A percentile compares a stretch with the other conserved stretches of the same genome.
phyloP scores from a whole-genome alignment of 2,797 vertebrate genomes.

The Sphenodon punctatus region DNA sequence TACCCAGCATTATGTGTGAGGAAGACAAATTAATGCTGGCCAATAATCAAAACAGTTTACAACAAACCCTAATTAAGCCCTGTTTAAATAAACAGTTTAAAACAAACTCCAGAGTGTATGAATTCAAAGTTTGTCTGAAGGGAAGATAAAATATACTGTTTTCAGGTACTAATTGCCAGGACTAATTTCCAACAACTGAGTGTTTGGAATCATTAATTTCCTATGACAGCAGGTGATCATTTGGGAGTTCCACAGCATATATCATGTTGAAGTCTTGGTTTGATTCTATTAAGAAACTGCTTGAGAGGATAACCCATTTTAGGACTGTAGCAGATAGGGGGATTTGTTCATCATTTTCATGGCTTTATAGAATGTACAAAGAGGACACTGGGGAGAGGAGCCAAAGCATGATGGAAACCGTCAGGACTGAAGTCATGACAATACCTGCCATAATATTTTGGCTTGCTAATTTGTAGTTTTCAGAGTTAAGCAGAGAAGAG shows the following conservation, averaged over 20 bases:
- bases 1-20: background rate
- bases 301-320: constrained; percentile 14
- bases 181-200: background rate
- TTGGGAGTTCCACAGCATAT: background rate
- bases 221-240: background rate
- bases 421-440: constrained; percentile 4
- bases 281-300: background rate
- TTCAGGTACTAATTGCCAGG: too few relatives aligned
- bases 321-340: constrained; percentile 6
- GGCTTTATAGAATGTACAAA: constrained; percentile 25
- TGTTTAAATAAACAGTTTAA: background rate
- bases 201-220: background rate
- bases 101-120: background rate
- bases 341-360: constrained; percentile 15
- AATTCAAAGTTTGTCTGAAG: background rate
- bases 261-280: background rate
- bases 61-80: background rate
- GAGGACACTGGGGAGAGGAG: background rate
- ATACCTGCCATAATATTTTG: constrained; percentile 43
- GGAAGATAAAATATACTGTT: background rate
- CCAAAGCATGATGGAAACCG: constrained; percentile 53
- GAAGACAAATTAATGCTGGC: background rate
- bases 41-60: background rate
- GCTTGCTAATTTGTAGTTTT: constrained; percentile 20
- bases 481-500: constrained; percentile 7